Conservation (phyloP, 2,113 vertebrate genomes). For the Oryzias melastigma region DNA sequence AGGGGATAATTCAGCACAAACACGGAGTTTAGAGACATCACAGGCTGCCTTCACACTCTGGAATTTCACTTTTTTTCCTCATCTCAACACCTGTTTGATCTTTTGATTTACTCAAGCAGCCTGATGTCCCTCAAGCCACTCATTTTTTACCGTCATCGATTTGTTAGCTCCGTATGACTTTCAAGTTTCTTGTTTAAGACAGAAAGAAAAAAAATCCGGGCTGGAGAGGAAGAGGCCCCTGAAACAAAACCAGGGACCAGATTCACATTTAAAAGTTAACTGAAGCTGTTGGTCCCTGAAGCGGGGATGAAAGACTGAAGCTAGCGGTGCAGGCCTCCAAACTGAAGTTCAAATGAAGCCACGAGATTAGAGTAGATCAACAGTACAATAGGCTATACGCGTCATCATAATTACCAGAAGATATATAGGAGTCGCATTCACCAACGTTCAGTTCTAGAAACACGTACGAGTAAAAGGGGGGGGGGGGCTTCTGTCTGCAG, state of each 20-base stretch:
- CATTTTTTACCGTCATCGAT: constrained; percentile 20
- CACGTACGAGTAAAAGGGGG: constrained; percentile 50
- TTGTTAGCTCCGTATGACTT: constrained; percentile 39
- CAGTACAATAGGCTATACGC: constrained; percentile 56
- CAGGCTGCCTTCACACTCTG: constrained; percentile 34
- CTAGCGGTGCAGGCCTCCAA: constrained; percentile 13
- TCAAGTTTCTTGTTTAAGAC: constrained; percentile 10
- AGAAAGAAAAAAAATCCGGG: constrained; percentile 35
- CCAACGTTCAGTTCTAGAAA: constrained; percentile 56
- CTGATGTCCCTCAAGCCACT: constrained; percentile 16
- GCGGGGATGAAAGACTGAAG: constrained; percentile 41
- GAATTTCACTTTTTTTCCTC: constrained; percentile 36
- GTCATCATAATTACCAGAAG: constrained; percentile 44
- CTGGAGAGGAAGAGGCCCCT: constrained; percentile 7
- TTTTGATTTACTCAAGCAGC: constrained; percentile 33
- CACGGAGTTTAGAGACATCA: constrained; percentile 49
- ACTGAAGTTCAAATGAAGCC: constrained; percentile 55
- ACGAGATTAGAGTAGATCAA: constrained; percentile 58
- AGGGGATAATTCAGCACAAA: constrained; percentile 59
- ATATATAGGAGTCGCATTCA: constrained; percentile 51
- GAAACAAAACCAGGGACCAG: not conserved
- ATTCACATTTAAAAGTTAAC: constrained; percentile 11
- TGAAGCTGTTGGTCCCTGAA: constrained; percentile 17
- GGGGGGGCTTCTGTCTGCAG: constrained; percentile 26
- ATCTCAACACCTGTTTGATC: constrained; percentile 46